phyloP scores from a whole-genome alignment of 2,888 invertebrate species.

The Xanthorhoe spadicearia region DNA sequence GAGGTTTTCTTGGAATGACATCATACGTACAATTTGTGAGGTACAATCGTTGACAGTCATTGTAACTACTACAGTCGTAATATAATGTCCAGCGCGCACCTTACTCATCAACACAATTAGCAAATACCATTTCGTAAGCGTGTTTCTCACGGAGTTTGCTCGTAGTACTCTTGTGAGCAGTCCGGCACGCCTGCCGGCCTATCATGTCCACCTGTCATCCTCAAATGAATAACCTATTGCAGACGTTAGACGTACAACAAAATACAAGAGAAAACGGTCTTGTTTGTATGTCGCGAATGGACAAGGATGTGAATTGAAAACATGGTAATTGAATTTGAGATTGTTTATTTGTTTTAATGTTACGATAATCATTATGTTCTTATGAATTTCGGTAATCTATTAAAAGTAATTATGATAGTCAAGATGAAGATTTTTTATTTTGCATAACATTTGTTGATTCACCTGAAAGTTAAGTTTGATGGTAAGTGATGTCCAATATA shows the following conservation, averaged over 20 bases:
- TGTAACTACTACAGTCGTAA: not conserved
- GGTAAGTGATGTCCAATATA: too few relatives aligned
- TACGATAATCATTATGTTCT: not conserved
- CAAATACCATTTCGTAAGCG: slow-evolving; percentile 37
- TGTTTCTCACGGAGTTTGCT: slow-evolving; percentile 45
- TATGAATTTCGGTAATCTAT: too few relatives aligned
- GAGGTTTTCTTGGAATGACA: too few relatives aligned
- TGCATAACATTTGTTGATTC: too few relatives aligned
- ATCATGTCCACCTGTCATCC: slow-evolving; percentile 67
- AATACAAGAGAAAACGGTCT: not conserved
- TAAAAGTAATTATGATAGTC: too few relatives aligned
- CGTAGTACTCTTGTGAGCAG: slow-evolving; percentile 39
- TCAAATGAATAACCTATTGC: slow-evolving; percentile 50
- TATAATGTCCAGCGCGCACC: slow-evolving; percentile 3
- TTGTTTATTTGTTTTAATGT: not conserved
- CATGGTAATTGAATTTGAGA: not conserved
- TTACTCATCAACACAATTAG: slow-evolving; percentile 35
- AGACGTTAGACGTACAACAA: slow-evolving; percentile 29
- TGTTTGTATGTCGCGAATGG: not conserved
- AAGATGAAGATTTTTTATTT: too few relatives aligned
- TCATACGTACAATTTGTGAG: too few relatives aligned
- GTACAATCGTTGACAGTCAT: too few relatives aligned
- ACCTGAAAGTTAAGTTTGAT: too few relatives aligned
- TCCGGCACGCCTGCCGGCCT: slow-evolving; percentile 65
- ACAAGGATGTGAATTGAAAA: not conserved